phyloP scores from a whole-genome alignment of 2,888 invertebrate species.

The Hofmannophila pseudospretella region DNA sequence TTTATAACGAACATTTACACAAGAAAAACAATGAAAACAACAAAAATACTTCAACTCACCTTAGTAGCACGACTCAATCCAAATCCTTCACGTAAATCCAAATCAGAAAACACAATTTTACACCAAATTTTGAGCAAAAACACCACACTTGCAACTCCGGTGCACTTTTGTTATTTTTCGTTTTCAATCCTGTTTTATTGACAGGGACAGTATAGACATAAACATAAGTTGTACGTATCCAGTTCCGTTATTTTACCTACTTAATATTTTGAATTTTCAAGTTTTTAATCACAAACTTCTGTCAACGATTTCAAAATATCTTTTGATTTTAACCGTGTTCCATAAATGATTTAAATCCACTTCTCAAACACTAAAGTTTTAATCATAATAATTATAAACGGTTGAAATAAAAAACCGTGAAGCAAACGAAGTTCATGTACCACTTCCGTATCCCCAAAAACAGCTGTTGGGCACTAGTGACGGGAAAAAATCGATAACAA shows the following conservation, averaged over 20 bases:
- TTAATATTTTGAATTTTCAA: constrained; percentile 4
- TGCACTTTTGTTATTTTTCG: constrained; percentile 14
- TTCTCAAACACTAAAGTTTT: no score
- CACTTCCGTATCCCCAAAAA: constrained; percentile 51
- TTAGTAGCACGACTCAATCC: constrained; percentile 49
- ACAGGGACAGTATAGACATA: not conserved
- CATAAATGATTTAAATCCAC: no score
- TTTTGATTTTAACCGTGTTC: not conserved
- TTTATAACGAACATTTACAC: constrained; percentile 22
- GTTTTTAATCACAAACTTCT: not conserved
- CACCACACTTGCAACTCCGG: constrained; percentile 20
- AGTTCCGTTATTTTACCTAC: constrained; percentile 7
- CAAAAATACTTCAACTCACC: constrained; percentile 37
- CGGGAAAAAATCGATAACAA: constrained; percentile 63
- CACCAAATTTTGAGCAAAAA: constrained; percentile 35
- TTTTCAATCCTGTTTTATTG: constrained; percentile 7
- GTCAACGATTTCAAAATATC: not conserved
- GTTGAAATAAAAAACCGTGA: not conserved
- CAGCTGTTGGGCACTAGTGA: constrained; percentile 64
- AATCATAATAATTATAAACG: not conserved
- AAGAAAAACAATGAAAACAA: constrained; percentile 10
- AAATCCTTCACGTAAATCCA: constrained; percentile 57
- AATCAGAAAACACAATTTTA: constrained; percentile 35
- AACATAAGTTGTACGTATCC: not conserved
- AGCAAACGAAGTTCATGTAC: constrained; percentile 9